Conservation (phyloP, 1,140 invertebrate genomes). For the Drosophila tani region DNA sequence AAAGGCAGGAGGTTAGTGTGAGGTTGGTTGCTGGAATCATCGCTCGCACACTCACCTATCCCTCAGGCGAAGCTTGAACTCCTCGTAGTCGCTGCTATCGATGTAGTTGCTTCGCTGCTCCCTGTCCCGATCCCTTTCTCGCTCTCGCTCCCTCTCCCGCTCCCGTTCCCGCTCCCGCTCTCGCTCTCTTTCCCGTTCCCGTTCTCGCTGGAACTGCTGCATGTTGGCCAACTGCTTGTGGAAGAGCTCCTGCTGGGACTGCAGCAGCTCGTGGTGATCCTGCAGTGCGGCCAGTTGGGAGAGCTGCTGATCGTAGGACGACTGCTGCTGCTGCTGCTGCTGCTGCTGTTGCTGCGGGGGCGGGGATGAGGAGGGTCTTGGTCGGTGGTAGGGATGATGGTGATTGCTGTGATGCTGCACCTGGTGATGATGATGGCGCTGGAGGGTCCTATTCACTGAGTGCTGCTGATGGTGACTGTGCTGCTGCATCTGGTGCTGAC, state of each 20-base stretch:
- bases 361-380: slow-evolving; percentile 53
- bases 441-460: slow-evolving; percentile 23
- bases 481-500: slow-evolving; percentile 4
- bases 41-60: slow-evolving; percentile 81
- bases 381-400: slow-evolving; percentile 75
- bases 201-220: slow-evolving; percentile 66
- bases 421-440: slow-evolving; percentile 49
- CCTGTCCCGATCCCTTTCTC: slow-evolving; percentile 36
- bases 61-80: slow-evolving; percentile 82
- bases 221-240: slow-evolving; percentile 70
- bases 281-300: slow-evolving; percentile 67
- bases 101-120: slow-evolving; percentile 52
- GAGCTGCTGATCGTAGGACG: slow-evolving; percentile 71
- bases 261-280: slow-evolving; percentile 71
- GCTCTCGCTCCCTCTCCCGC: slow-evolving; percentile 43
- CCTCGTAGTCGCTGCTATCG: slow-evolving; percentile 72
- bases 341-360: slow-evolving; percentile 64
- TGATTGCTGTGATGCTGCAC: slow-evolving; percentile 51
- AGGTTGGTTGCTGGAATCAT: slow-evolving; percentile 5
- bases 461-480: slow-evolving; percentile 11
- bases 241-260: slow-evolving; percentile 68
- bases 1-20: slow-evolving; percentile 11
- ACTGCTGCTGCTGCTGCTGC: slow-evolving; percentile 58
- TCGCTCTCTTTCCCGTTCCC: slow-evolving; percentile 47
- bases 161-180: slow-evolving; percentile 45